phyloP scores from a whole-genome alignment of 2,113 vertebrate species.

The Leptobrachium ailaonicum region DNA sequence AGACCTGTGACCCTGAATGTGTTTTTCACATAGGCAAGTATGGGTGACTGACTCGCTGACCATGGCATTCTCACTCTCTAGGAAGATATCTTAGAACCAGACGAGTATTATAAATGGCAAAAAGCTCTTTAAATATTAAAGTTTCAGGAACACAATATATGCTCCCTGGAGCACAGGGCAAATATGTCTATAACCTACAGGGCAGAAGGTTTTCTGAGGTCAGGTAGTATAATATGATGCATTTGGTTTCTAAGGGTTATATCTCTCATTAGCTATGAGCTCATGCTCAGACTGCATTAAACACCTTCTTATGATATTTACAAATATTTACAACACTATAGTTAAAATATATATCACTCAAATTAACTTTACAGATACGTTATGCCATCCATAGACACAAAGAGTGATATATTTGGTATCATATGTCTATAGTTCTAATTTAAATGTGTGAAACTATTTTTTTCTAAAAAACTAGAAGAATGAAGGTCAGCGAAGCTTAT shows the following conservation, averaged over 20 bases:
- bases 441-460: no score
- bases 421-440: no score
- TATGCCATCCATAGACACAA: no score
- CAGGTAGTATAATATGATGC: conserved; percentile 39
- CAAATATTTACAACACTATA: no score
- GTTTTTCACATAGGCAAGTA: conserved; percentile 25
- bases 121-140: conserved; percentile 51
- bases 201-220: conserved; percentile 47
- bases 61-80: conserved; percentile 41
- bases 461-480: no score
- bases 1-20: conserved; percentile 42
- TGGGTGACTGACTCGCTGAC: conserved; percentile 14
- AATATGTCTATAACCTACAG: conserved; percentile 44
- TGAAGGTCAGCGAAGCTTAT: no score
- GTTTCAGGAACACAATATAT: conserved; percentile 39
- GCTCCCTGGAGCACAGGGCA: conserved; percentile 46
- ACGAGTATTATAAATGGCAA: conserved; percentile 44
- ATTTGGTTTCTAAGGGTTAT: conserved; percentile 22
- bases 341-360: no score
- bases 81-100: conserved; percentile 42
- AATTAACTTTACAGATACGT: no score
- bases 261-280: conserved; percentile 36
- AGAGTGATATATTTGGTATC: no score
- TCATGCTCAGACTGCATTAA: conserved; percentile 15
- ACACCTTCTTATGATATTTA: background rate